These are phyloP conservation scores for Lytechinus variegatus DNA, from an alignment of 35 echinoderm and acorn worm species.

Conservation along the genomic window DNA sequence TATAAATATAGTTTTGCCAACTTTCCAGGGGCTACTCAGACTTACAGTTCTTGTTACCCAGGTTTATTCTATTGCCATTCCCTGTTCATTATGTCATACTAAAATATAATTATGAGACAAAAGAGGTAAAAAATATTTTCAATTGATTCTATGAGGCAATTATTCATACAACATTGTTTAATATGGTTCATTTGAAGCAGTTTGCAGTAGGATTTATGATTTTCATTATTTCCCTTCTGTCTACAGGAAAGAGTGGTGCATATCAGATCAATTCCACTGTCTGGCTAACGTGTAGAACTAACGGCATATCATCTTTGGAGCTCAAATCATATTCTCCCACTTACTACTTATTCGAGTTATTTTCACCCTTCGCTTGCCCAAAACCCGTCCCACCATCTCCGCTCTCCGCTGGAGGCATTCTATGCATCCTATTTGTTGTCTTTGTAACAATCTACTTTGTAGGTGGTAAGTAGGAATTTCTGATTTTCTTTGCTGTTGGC, in stretches of 20 bases:
- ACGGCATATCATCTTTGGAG: not conserved
- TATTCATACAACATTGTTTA: not conserved
- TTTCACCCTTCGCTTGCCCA: slow-evolving; percentile 1
- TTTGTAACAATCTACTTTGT: slow-evolving; percentile 24
- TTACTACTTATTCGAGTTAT: slow-evolving; percentile 19
- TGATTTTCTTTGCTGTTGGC: too few species aligned
- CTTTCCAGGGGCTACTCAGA: too few species aligned
- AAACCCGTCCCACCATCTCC: not conserved
- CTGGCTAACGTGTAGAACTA: not conserved
- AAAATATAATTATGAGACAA: too few species aligned
- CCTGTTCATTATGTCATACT: too few species aligned
- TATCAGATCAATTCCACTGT: slow-evolving; percentile 18
- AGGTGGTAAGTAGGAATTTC: slow-evolving; percentile 17
- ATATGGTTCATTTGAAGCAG: not conserved
- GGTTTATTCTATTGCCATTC: too few species aligned
- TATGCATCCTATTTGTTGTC: slow-evolving; percentile 23
- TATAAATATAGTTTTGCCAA: too few species aligned
- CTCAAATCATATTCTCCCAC: not conserved
- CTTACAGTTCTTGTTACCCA: too few species aligned
- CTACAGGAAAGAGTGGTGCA: slow-evolving; percentile 11
- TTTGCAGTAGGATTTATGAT: not conserved
- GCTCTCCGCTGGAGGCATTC: not conserved
- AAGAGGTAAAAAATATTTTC: too few species aligned
- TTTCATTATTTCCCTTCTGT: not conserved
- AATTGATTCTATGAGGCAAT: too few species aligned